These are phyloP conservation scores for Lontra canadensis DNA, from an alignment of 2,113 vertebrate species.

Conservation along the genomic window DNA sequence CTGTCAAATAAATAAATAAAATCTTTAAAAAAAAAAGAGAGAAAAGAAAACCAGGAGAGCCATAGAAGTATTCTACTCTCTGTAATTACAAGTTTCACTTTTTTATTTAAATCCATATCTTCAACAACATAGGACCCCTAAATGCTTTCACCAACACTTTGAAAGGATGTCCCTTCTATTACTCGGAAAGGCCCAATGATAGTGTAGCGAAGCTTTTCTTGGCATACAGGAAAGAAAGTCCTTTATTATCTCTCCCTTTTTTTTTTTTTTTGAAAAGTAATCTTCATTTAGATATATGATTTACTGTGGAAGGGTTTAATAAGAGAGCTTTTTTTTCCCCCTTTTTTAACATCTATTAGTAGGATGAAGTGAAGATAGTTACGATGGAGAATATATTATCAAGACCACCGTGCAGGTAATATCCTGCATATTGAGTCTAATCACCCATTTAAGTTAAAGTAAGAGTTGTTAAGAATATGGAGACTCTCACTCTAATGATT, in stretches of 20 bases:
- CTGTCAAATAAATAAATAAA: too few species aligned
- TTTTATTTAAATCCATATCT: not conserved
- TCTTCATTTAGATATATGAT: conserved; percentile 83
- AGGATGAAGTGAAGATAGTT: conserved; percentile 82
- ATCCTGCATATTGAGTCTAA: conserved; percentile 89
- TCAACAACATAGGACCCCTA: not conserved
- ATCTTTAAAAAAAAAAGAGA: too few species aligned
- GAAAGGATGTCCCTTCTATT: not conserved
- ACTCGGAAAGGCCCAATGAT: not conserved
- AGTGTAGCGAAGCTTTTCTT: not conserved
- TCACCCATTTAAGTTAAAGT: conserved; percentile 90
- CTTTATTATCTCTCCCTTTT: conserved; percentile 58
- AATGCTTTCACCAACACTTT: not conserved
- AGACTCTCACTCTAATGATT: conserved; percentile 87
- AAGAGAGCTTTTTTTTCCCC: conserved; percentile 78
- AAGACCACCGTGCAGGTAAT: conserved; percentile 86
- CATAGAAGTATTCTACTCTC: not conserved
- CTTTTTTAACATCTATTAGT: conserved; percentile 81
- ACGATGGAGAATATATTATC: conserved; percentile 83
- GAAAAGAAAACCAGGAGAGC: not conserved
- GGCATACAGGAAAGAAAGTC: conserved; percentile 38
- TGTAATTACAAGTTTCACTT: not conserved
- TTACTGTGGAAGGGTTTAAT: conserved; percentile 83
- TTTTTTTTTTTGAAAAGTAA: conserved; percentile 72
- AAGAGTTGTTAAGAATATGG: conserved; percentile 88